Evolutionary conservation across 2,797 vertebrate genomes (phyloP).

Genomic region (Aselliscus stoliczkanus): DNA sequence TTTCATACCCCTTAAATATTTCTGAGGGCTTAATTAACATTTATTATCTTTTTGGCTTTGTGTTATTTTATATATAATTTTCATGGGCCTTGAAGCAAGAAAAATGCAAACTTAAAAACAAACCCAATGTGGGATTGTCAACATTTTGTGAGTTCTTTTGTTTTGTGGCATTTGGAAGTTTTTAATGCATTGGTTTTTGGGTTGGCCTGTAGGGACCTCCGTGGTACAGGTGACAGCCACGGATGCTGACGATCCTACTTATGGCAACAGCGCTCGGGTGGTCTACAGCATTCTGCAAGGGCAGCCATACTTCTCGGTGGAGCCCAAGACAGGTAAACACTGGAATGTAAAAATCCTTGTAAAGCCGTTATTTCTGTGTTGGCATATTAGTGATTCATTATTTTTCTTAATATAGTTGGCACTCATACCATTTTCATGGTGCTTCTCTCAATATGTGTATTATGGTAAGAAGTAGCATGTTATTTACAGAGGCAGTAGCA

Average conservation of each 20-base stretch:
- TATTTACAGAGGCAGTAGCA: not conserved
- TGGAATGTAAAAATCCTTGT: rapidly evolving
- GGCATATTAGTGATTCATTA: not conserved
- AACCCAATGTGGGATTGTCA: not conserved
- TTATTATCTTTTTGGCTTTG: not conserved
- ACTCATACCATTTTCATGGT: not conserved
- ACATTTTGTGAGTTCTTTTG: not conserved
- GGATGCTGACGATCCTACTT: slow-evolving; percentile 95
- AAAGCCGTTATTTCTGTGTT: not conserved
- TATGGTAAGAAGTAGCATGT: not conserved
- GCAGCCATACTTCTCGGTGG: slow-evolving; percentile 98
- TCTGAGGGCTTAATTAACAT: not conserved
- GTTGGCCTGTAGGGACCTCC: slow-evolving; percentile 88
- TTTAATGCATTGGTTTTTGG: slow-evolving; percentile 48
- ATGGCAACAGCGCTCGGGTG: slow-evolving; percentile 95
- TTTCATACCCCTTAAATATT: not conserved
- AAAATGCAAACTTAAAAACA: not conserved
- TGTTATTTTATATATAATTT: not conserved
- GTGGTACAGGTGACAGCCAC: slow-evolving; percentile 97
- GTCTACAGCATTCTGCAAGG: slow-evolving; percentile 97
- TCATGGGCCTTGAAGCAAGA: not conserved
- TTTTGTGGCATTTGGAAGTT: not conserved
- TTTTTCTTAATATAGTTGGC: not conserved
- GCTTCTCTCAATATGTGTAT: not conserved
- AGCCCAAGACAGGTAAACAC: slow-evolving; percentile 92